Percentiles rank a stretch among this genome's conserved stretches.
These are phyloP conservation scores for Drosophila kanapiae DNA, from an alignment of 1,140 invertebrate genomes.

Conservation along the genomic window DNA sequence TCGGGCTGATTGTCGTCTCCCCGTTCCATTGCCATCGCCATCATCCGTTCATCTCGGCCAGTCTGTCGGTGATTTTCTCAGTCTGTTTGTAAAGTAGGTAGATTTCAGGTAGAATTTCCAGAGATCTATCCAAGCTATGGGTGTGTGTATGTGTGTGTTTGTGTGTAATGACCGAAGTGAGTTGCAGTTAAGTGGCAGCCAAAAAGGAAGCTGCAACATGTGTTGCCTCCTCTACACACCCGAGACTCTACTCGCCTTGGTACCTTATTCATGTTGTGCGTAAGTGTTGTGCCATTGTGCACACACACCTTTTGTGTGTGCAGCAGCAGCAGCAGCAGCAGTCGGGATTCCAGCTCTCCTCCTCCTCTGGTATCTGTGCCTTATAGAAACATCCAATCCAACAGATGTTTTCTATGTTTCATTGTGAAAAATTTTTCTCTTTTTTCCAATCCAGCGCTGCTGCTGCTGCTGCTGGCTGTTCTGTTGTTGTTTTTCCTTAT, in stretches of 20 bases:
- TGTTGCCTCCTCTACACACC: constrained; percentile 36
- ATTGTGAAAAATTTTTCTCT: constrained; percentile 64
- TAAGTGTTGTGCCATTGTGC: constrained; percentile 77
- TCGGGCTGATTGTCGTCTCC: constrained; percentile 61
- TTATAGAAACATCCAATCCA: constrained; percentile 60
- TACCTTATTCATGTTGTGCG: constrained; percentile 34
- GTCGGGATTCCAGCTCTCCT: constrained; percentile 13
- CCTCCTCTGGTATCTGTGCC: not conserved
- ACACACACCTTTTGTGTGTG: constrained; percentile 68
- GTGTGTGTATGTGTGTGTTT: not conserved
- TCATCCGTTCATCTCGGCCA: constrained; percentile 3
- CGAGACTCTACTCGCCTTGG: not conserved
- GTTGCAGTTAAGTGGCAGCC: constrained; percentile 82
- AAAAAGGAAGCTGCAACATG: constrained; percentile 80
- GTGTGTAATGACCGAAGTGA: constrained; percentile 65
- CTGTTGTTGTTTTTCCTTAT: constrained; percentile 21
- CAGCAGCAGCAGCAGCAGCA: constrained; percentile 11
- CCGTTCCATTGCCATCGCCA: not conserved
- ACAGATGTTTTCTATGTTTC: constrained; percentile 71
- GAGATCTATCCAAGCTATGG: not conserved
- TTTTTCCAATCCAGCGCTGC: constrained; percentile 20
- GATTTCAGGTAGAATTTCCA: constrained; percentile 67
- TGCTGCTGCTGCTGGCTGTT: not conserved
- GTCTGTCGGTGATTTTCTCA: constrained; percentile 47
- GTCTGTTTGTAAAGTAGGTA: constrained; percentile 63